phyloP scores from a whole-genome alignment of 2,797 vertebrate genomes.

The Melanotaenia nigrans region DNA sequence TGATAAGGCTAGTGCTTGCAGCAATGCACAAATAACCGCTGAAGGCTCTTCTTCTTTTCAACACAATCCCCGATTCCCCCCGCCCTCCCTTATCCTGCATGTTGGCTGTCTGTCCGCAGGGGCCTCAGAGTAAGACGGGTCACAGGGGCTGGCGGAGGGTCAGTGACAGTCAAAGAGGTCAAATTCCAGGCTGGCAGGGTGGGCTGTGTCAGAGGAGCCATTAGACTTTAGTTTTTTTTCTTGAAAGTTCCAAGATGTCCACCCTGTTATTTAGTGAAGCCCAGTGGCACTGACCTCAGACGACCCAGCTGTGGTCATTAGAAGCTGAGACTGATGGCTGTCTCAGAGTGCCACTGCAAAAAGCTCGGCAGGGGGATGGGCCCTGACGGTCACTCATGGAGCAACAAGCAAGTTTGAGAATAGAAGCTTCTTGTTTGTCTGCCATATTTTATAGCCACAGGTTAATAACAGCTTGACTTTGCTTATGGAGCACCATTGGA shows the following conservation, averaged over 20 bases:
- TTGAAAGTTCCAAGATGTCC: conserved; percentile 68
- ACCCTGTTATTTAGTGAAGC: conserved; percentile 65
- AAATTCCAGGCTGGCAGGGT: conserved; percentile 78
- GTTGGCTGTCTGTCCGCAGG: conserved; percentile 53
- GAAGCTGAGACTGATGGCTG: conserved; percentile 65
- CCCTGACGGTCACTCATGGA: conserved; percentile 1
- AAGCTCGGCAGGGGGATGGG: conserved; percentile 32
- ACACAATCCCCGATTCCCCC: conserved; percentile 36
- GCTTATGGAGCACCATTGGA: conserved; percentile 33
- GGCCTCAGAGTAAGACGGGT: conserved; percentile 56
- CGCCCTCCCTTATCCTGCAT: conserved; percentile 33
- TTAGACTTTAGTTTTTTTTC: conserved; percentile 72
- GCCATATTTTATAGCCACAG: conserved; percentile 21
- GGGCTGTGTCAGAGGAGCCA: conserved; percentile 71
- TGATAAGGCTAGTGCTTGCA: conserved; percentile 77
- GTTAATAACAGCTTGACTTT: conserved; percentile 50
- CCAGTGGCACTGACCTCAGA: conserved; percentile 70
- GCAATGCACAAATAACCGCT: conserved; percentile 72
- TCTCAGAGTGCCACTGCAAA: conserved; percentile 44
- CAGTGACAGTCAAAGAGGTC: conserved; percentile 75
- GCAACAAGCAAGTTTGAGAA: conserved; percentile 7
- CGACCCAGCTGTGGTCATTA: conserved; percentile 60
- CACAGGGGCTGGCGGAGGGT: conserved; percentile 65
- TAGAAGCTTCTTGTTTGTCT: conserved; percentile 22
- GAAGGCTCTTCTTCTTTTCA: conserved; percentile 58